Conservation (phyloP, 2,797 vertebrate species). For the Cichlasoma orientale region DNA sequence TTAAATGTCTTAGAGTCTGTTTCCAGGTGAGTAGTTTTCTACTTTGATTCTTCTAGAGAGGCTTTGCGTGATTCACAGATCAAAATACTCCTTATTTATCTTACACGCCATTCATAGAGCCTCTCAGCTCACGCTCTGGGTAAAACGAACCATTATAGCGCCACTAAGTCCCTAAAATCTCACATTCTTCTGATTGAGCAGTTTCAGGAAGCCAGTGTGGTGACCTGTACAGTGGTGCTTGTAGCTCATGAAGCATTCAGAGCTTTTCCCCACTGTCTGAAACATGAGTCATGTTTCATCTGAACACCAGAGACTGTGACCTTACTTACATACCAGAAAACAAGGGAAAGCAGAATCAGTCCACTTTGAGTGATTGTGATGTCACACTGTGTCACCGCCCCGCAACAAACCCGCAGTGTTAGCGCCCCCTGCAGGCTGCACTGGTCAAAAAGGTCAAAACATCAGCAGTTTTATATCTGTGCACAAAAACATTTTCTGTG, state of each 20-base stretch:
- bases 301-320: neutral
- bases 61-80: neutral
- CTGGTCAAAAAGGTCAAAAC: neutral
- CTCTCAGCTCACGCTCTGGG: neutral
- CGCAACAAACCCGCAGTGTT: neutral
- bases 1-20: no score
- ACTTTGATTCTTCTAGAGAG: neutral
- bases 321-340: neutral
- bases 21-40: neutral
- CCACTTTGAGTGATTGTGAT: neutral
- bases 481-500: neutral
- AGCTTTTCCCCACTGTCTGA: neutral
- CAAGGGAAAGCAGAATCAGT: neutral
- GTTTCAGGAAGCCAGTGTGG: neutral
- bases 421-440: neutral
- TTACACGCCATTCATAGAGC: neutral
- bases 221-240: no score
- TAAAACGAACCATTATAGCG: neutral
- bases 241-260: rapidly evolving
- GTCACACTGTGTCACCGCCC: rapidly evolving
- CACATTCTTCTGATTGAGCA: neutral
- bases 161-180: neutral
- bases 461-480: neutral
- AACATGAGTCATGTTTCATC: neutral
- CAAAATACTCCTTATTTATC: neutral